Base-by-base conservation (phyloP, 2,113 vertebrate genomes). In the Laticauda colubrina region DNA sequence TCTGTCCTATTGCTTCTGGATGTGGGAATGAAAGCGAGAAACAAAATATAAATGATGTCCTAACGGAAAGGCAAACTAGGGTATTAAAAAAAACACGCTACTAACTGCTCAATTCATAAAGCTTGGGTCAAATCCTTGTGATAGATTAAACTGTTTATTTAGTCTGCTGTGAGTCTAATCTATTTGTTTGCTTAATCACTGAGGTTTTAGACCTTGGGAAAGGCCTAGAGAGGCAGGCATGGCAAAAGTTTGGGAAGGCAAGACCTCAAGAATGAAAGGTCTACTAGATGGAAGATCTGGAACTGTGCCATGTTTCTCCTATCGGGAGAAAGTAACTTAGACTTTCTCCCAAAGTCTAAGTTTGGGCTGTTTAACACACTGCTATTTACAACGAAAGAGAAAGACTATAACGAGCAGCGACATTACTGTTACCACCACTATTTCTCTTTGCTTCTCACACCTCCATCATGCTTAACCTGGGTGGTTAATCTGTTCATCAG, bases 1-100 rank as follows among this genome's bases (percentile, higher is more conserved):
- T 91, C 91, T 94, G 93, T 95, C 51, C 94, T 94, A 29, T 69
- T 93, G 91, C 93, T 94, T 93, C 90, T 94, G 94, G 95, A 93
- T 89, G 90, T 91, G 92, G 93, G 75, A 81, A 81, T 81, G 39
- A 81, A 94, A 93, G 88, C 85, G 95, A 93, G 94, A 90, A 45
- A 93, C 94, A 94, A 92, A 57, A 81, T 59, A 57, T 48, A 81
- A 39, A 89, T 34, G 6, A 57, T 23, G 8, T 85, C 64, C 54
- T 91, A 92, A 87, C 1, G 26, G 55, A 24, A 12, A 88, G 18
- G 5, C n/a, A 64, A 69, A 55, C 64, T 15, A 55, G n/a, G 48
- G 1, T 87, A 20, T 64, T 29, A 4, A 64, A 61, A 69, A 69
- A 69, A 87, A 93, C 11, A 92, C 90, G 92, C 90, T 87, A 81